phyloP scores from a whole-genome alignment of 2,888 invertebrate species.

The Diadromus collaris region DNA sequence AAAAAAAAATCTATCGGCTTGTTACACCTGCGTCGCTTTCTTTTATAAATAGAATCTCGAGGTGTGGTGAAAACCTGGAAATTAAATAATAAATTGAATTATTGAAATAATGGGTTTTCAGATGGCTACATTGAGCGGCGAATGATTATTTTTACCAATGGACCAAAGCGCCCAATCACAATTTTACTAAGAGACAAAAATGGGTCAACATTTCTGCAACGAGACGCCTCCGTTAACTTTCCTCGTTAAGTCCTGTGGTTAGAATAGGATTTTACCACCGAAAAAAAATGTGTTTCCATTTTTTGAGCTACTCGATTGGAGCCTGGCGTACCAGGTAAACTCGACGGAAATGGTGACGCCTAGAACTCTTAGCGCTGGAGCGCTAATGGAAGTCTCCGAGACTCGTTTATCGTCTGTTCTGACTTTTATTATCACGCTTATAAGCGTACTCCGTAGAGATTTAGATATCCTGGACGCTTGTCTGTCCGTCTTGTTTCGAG shows the following conservation, averaged over 20 bases:
- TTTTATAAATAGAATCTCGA: constrained; percentile 2
- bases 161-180: neutral
- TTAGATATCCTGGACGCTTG: constrained; percentile 48
- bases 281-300: neutral
- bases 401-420: constrained; percentile 42
- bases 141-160: neutral
- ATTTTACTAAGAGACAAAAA: neutral
- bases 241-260: neutral
- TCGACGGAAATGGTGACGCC: constrained; percentile 36
- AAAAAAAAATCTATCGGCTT: constrained; percentile 22
- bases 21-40: constrained; percentile 44
- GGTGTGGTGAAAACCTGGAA: neutral
- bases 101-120: too few species aligned
- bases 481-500: constrained; percentile 1
- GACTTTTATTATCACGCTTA: constrained; percentile 55
- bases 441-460: constrained; percentile 41
- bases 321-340: constrained; percentile 1
- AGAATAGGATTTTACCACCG: neutral
- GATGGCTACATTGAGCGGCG: too few species aligned
- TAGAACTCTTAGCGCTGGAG: constrained; percentile 50
- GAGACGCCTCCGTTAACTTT: neutral
- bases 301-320: neutral
- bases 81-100: constrained; percentile 4
- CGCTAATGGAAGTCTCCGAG: constrained; percentile 52
- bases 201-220: neutral